Conservation (phyloP, 2,888 invertebrate species). For the Epicampocera succincta region DNA sequence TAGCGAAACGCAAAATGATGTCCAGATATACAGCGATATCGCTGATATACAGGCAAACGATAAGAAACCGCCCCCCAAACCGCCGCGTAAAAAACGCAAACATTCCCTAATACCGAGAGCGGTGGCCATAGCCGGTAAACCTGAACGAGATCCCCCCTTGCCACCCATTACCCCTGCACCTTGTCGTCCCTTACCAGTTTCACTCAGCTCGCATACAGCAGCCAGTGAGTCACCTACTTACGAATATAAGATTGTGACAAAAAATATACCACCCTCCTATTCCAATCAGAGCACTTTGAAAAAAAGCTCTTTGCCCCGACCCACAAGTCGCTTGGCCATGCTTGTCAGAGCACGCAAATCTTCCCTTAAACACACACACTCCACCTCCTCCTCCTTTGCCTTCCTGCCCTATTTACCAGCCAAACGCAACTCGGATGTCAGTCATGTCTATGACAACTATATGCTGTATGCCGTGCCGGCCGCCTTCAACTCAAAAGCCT, state of each 20-base stretch:
- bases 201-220: neutral
- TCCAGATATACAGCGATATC: conserved; percentile 48
- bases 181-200: conserved; percentile 37
- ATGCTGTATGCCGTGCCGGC: conserved; percentile 77
- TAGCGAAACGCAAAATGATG: neutral
- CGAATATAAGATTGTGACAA: conserved; percentile 74
- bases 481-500: conserved; percentile 66
- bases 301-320: conserved; percentile 70
- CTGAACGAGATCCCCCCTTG: conserved; percentile 58
- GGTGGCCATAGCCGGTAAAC: conserved; percentile 63
- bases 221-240: conserved; percentile 71
- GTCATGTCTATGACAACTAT: conserved; percentile 80
- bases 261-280: conserved; percentile 77
- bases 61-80: conserved; percentile 51
- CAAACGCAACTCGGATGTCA: conserved; percentile 79
- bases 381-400: conserved; percentile 79
- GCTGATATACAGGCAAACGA: conserved; percentile 37
- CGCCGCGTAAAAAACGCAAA: conserved; percentile 78
- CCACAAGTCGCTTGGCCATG: conserved; percentile 66
- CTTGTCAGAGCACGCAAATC: conserved; percentile 71
- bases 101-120: conserved; percentile 77
- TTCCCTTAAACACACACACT: conserved; percentile 76
- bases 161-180: neutral
- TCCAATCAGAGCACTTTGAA: conserved; percentile 79
- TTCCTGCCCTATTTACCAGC: conserved; percentile 78